Evolutionary conservation across 2,113 vertebrate species (phyloP), one percentile per base, ranked within the genome.

Genomic region (Kobus ellipsiprymnus): DNA sequence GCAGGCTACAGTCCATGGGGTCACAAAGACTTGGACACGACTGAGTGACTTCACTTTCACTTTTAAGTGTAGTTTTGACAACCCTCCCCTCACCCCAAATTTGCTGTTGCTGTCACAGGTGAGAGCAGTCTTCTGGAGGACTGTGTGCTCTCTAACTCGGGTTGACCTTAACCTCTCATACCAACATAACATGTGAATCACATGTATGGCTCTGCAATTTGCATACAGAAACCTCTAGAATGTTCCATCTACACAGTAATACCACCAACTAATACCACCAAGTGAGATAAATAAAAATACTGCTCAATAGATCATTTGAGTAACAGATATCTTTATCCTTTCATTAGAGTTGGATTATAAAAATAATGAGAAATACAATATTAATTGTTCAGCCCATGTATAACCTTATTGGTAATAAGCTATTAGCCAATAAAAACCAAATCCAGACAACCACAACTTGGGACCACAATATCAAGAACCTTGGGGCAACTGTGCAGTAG

Each of bases 391-490:
- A 96, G 92, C 87, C 60, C 62, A 88, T 30, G 54, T 57, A 94
- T 87, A 40, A 94, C 91, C 90, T 96, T 95, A 96, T 95, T 88
- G 57, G 78, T 96, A 98, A 98, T 98, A 98, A 98, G 77, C 80
- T 98, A 89, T 95, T 98, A 96, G 64, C 88, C 91, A 98, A 98
- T 92, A 98, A 93, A 97, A 97, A 93, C 90, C 60, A 94, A 97
- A n/a, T 93, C 95, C 13, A 97, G 89, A 96, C 0, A 0, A 97
- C 64, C 82, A 95, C 97, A 98, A 97, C 74, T 94, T 98, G 92
- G 71, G 30, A 93, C 50, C 74, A 80, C n/a, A 95, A 96, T n/a
- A 83, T 97, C 33, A 92, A 11, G 92, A 94, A 87, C 93, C 96
- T 87, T 81, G 84, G 82, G 84, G 15, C 17, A 91, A 91, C 95